Conservation (phyloP, 2,888 invertebrate species). For the Noctua janthe region DNA sequence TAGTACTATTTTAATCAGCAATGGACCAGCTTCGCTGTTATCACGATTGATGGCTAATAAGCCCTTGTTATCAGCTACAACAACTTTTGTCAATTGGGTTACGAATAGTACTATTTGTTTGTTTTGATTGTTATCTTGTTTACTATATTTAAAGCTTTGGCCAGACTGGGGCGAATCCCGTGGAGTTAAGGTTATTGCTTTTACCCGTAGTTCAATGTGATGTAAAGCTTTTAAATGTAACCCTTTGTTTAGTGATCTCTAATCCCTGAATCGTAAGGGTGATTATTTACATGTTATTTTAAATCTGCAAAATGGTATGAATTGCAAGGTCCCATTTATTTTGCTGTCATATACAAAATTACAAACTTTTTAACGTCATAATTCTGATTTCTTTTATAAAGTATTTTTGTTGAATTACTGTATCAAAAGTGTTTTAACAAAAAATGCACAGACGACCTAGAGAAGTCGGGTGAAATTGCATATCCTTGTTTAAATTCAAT, state of each 20-base stretch:
- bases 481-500: too few relatives aligned
- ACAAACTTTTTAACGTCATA: not conserved
- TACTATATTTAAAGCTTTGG: slow-evolving; percentile 43
- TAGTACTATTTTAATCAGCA: slow-evolving; percentile 29
- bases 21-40: slow-evolving; percentile 20
- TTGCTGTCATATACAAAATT: not conserved
- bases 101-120: slow-evolving; percentile 51
- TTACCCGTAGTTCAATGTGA: not conserved
- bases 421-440: too few relatives aligned
- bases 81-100: slow-evolving; percentile 50
- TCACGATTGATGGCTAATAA: slow-evolving; percentile 41
- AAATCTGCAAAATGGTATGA: not conserved
- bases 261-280: not conserved
- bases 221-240: not conserved
- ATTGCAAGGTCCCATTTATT: not conserved
- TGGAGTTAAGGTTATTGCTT: not conserved
- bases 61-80: slow-evolving; percentile 50
- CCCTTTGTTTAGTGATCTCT: not conserved
- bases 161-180: not conserved
- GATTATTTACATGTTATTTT: not conserved
- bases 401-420: too few relatives aligned
- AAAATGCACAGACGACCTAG: not conserved
- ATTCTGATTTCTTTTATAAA: too few relatives aligned
- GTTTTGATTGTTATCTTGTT: slow-evolving; percentile 58
- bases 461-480: not conserved